Base-by-base conservation (phyloP, 2,888 invertebrate genomes). In the Rhingia rostrata region DNA sequence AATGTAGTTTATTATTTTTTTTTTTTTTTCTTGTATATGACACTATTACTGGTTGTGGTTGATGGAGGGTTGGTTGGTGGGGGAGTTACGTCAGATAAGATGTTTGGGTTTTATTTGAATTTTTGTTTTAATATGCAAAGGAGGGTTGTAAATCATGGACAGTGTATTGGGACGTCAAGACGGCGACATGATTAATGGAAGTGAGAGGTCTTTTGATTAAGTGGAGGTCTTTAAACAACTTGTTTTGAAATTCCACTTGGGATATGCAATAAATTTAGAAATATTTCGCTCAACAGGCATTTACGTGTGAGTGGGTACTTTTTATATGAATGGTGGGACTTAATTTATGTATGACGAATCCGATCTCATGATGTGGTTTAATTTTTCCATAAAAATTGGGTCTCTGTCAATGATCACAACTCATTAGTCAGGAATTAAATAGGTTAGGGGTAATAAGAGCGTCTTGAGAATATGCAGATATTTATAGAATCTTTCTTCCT, bases 1-100 rank as follows among this genome's bases (percentile, higher is more conserved):
- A 66, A 60, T 37, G 58, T 33, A 73, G 78, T 83, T 78, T 67
- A 73, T 83, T 83, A 63, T 72, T 35, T 67, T 72, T 22, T 22
- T 22, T 22, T 22, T 78, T 41, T 72, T 72, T 22, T 22, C 2
- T 78, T 41, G 67, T 72, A 78, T 83, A 73, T 51, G 78, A 73
- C 83, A 73, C 39, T 41, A 45, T 73, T 69, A 51, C 43, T 43
- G 49, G 39, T 51, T 37, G 54, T 67, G 61, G 61, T 54, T 61
- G 43, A 45, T 30, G 9, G 22, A 30, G 22, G 7, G 10, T 49
- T 41, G 6, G 4, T 41, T 41, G 4, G 10, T 39, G 6, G 30
- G 35, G 45, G 47, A 33, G 32, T 53, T 83, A 72, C 61, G 14
- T 51, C 69, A 78, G 64, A 67, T 74, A 80, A 9, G 47, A 73